Evolutionary conservation across 2,113 vertebrate species (phyloP), one percentile per base, ranked within the genome.

Genomic region (Dermatemys mawii): DNA sequence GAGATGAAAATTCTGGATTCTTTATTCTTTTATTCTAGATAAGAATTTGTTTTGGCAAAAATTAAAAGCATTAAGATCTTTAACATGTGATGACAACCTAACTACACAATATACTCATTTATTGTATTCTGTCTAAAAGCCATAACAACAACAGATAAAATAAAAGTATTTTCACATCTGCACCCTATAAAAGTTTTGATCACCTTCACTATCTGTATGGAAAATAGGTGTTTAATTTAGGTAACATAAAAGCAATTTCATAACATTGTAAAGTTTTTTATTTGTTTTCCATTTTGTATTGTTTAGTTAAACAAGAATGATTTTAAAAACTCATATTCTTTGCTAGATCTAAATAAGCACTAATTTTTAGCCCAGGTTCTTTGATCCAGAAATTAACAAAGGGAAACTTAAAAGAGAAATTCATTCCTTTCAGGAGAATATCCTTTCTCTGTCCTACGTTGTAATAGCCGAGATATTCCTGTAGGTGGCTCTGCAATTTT

Each of bases 401-500:
- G 76, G 90, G n/a, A 51, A 91, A 49, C n/a, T 89, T 6, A 11
- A 92, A 88, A 80, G 92, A 84, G 90, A 73, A 35, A 16, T 6
- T n/a, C 5, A 1, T 27, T 41, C 75, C 92, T 76, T 44, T 32
- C 86, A 92, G 88, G 70, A 50, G 84, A 93, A 81, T 51, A 41
- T 75, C 83, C 46, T 81, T 81, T 76, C 79, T 53, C 21, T 19
- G 32, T 13, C 5, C 50, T 0, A 0, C 55, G 60, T 51, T 82
- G 97, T 73, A 94, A 76, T 88, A 87, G 86, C 96, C 26, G 1
- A 63, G 83, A 88, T 92, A 46, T 38, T 90, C 94, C 98, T 70
- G 97, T 98, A 98, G 98, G 93, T 97, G 98, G 98, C 98, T 96
- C 97, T 96, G 91, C 95, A 89, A 92, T 96, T 97, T 96, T 92